Conservation (phyloP, 64 coral and sea anemone species). For the Porites australiensis region DNA sequence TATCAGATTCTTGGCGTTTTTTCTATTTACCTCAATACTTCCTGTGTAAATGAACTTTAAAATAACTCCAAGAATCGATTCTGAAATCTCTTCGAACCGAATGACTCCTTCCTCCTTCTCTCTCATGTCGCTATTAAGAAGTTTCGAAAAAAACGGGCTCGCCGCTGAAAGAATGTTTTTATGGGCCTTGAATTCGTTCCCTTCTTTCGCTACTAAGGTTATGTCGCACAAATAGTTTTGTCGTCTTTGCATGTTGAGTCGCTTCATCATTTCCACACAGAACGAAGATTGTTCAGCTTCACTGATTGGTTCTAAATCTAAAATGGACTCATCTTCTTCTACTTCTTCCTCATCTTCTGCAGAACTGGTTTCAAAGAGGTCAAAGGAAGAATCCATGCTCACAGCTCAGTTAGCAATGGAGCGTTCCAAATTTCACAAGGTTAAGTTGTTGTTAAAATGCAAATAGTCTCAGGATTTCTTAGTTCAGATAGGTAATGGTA, state of each 20-base stretch:
- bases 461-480: too few relatives aligned
- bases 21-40: background rate
- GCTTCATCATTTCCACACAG: slow-evolving; percentile 18
- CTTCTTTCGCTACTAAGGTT: slow-evolving; percentile 10
- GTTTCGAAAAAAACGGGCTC: slow-evolving; percentile 11
- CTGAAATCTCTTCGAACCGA: background rate
- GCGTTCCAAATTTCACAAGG: too few relatives aligned
- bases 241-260: slow-evolving; percentile 27
- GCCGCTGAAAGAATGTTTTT: background rate
- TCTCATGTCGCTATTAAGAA: slow-evolving; percentile 37
- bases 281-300: slow-evolving; percentile 1
- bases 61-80: background rate
- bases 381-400: too few relatives aligned
- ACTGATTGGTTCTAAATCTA: background rate
- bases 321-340: too few relatives aligned
- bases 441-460: too few relatives aligned
- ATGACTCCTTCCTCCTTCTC: slow-evolving; percentile 27
- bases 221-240: slow-evolving; percentile 45
- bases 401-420: too few relatives aligned
- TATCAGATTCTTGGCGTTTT: background rate
- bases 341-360: too few relatives aligned
- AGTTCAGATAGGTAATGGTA: too few relatives aligned
- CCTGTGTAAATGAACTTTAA: slow-evolving; percentile 14
- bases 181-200: background rate
- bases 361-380: too few relatives aligned